Base-by-base conservation (phyloP, 2,113 vertebrate species). In the Colistium nudipinnis region DNA sequence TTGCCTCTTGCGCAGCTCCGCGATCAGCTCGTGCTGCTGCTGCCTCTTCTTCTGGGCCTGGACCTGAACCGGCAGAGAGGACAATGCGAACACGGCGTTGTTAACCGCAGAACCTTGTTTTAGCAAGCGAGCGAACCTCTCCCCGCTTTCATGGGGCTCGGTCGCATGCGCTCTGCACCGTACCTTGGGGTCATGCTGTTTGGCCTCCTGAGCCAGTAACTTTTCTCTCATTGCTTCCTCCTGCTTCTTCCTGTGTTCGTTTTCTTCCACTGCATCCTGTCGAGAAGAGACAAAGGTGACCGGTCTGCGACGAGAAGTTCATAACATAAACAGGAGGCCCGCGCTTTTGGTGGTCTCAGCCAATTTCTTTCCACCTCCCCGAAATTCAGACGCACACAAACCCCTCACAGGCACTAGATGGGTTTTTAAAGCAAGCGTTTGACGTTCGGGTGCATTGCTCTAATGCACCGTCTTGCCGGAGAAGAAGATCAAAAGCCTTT, bases 181-280 rank as follows among this genome's bases (percentile, higher is more conserved):
- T 86, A 98, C 97, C 95, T 98, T 99, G 74, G 94, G 94, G 81
- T 98, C 95, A 56, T 96, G 94, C 89, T 98, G 95, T 90, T 97
- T 98, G 24, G 96, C 96, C 92, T 98, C 97, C 92, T 97, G 94
- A 49, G 96, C 97, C 88, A 98, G 90, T 85, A 96, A 88, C 90
- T 98, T 97, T 82, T 97, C 96, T 79, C 95, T 88, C 94, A 97
- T 92, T 39, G 96, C 96, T 86, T 96, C 90, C 88, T 99, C 97
- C 89, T 99, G 96, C 88, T 95, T 98, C 87, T 96, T 97, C 52
- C 94, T 94, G 51, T 87, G 93, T 82, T 98, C 96, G 0, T 99
- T 98, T 68, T 95, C 93, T 88, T 92, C 94, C 84, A 96, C 91
- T 0, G 97, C 97, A 33, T 97, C 96, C 97, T 99, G 86, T 77